Evolutionary conservation across 2,888 invertebrate species (phyloP), one percentile per base, ranked within the genome.

Genomic region (Latrodectus hesperus): DNA sequence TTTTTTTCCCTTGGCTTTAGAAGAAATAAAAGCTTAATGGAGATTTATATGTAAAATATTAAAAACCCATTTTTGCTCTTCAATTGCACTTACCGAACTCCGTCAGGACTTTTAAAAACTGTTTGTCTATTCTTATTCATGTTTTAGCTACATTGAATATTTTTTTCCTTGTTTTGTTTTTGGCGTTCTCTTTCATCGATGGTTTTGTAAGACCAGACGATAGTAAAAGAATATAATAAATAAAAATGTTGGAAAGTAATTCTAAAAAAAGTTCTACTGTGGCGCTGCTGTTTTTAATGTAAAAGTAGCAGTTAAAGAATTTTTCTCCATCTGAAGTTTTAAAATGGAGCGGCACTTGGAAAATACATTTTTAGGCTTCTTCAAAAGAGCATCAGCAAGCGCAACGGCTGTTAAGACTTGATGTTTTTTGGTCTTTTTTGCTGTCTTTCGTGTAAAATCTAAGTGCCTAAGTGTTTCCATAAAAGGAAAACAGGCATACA

Each of bases 321-420:
- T 79, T 85, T 79, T 73, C 79, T 73, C 74, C 67, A 77, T 70
- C 78, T 74, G 68, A 79, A 79, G 85, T 85, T 85, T 85, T 85
- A 79, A 85, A 85, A 85, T 85, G 85, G 85, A 85, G 79, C 79
- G 74, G 73, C 79, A 74, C 74, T 85, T 85, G 79, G 79, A 85
- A 60, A 85, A 85, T 79, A 85, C 85, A 74, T 85, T 85, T 85
- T 85, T 85, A 75, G 79, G 85, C 85, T 85, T 85, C 85, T 85
- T 85, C 85, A 85, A 79, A 85, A 85, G 79, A 79, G 79, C 85
- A 85, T 85, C 85, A 85, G 79, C 79, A 52, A 75, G 84, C 77
- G 78, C 78, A 73, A 84, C 84, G 84, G 84, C 84, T 84, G 84
- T 78, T 84, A 84, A 84, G 78, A 78, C 77, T 74, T 75, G 38